Percentiles rank a stretch among this genome's conserved stretches.
phyloP scores from a whole-genome alignment of 2,888 invertebrate genomes.

The Amblyjoppa fuscipennis region DNA sequence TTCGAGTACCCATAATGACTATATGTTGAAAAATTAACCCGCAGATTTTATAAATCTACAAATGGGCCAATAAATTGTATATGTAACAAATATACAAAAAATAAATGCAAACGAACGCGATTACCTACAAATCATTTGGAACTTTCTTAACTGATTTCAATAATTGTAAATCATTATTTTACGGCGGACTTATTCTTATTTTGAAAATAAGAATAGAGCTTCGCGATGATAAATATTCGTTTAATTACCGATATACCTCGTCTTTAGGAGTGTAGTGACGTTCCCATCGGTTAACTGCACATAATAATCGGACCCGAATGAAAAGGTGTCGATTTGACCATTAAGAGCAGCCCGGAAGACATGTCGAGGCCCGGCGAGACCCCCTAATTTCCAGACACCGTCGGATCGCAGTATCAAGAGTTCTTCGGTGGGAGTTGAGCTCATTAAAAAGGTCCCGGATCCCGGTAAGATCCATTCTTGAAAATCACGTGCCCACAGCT shows the following conservation, averaged over 20 bases:
- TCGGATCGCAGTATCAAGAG: slow-evolving; percentile 75
- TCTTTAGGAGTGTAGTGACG: slow-evolving; percentile 70
- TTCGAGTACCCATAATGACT: not conserved
- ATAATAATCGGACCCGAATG: slow-evolving; percentile 67
- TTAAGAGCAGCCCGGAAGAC: slow-evolving; percentile 66
- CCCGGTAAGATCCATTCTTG: slow-evolving; percentile 72
- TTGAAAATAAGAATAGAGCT: not conserved
- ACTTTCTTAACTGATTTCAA: not conserved
- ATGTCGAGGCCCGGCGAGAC: slow-evolving; percentile 73
- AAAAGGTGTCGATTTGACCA: slow-evolving; percentile 69
- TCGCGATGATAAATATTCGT: not conserved
- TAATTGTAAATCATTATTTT: not conserved
- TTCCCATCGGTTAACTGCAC: slow-evolving; percentile 69
- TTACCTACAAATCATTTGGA: not conserved
- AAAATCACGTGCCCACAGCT: slow-evolving; percentile 68
- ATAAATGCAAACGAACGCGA: not conserved
- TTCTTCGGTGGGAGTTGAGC: slow-evolving; percentile 70
- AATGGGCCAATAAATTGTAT: not conserved
- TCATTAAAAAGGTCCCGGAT: slow-evolving; percentile 64
- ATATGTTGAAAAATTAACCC: not conserved
- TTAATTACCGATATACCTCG: slow-evolving; percentile 73
- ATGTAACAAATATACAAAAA: not conserved
- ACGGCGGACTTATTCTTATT: too few species aligned
- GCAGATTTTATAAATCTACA: not conserved
- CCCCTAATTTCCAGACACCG: slow-evolving; percentile 79